Evolutionary conservation across 2,797 vertebrate species (phyloP), one percentile per base, ranked within the genome.

Genomic region (Pipistrellus kuhlii): DNA sequence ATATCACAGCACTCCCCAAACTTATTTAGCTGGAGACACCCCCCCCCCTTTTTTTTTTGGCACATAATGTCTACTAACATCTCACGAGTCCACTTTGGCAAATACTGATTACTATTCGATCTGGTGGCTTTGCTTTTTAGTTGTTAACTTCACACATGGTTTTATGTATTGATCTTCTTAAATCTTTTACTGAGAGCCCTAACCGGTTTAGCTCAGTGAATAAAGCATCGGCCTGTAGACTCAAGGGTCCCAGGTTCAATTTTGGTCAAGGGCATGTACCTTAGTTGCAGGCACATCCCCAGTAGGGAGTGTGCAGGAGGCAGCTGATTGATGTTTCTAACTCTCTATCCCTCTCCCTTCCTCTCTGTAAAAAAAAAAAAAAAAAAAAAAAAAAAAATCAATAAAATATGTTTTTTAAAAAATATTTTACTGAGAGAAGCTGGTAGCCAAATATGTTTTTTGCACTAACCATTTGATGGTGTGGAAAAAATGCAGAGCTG

Each of bases 71-170:
- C 44, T 87, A 51, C 30, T 88, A 85, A 92, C 46, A 71, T n/a
- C 53, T 71, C 76, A 73, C 6, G 85, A 88, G 69, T 21, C 78
- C 8, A 35, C 32, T 93, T 41, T 41, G 21, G 55, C 77, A 82
- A 91, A 78, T 86, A 51, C 48, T 91, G 44, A 48, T 71, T 71
- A 73, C 13, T 44, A 4, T 91, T 83, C 38, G 30, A 62, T 41
- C 41, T 86, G 27, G 69, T 90, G 76, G 66, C 46, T 78, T 94
- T 55, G 38, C 30, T 90, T 92, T 95, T 86, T 64, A 90, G 23
- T 53, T 51, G 25, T 48, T 84, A 64, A 41, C 51, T 84, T 97
- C 9, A 55, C 57, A 20, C 35, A 11, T 1, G 32, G 4, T 86
- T 95, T 94, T 85, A 48, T 78, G 44, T 15, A 35, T 20, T 35